Evolutionary conservation across 2,888 invertebrate species (phyloP), one percentile per base, ranked within the genome.

Genomic region (Tiliacea aurago): DNA sequence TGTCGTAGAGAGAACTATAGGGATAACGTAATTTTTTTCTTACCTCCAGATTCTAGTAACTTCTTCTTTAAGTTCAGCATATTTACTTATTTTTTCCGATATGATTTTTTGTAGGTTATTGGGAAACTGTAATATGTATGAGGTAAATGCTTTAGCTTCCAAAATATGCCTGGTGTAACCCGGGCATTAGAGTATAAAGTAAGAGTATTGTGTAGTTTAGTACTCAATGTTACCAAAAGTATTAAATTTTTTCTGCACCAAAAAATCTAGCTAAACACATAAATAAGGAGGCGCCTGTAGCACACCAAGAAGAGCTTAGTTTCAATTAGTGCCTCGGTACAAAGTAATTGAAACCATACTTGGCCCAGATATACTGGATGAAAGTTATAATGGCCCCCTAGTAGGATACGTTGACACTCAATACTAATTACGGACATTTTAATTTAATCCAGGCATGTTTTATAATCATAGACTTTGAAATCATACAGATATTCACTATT

Each of bases 301-400:
- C 4, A 11, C n/a, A 41, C 51, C n/a, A 67, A 41, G 28, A 70
- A 28, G 41, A 51, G 41, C 69, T 51, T 43, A 70, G 11, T 51
- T 67, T 33, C 51, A 70, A 67, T 70, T 67, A 67, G 13, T 67
- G n/a, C 18, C 28, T 66, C 41, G 49, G 41, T 49, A 41, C 41
- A 49, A 49, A 69, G 37, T 69, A 69, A 69, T 66, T 69, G 20
- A 69, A 49, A 66, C 28, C 28, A 49, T 28, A 66, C 20, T 66
- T 66, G 20, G 11, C 28, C 67, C 28, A 66, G 15, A 66, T 28
- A 66, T 33, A 68, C 11, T 53, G 70, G n/a, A 51, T 67, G n/a
- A 28, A 45, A 41, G 23, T 64, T 49, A 18, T 47, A 47, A 69
- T 28, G 10, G 1, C 20, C 49, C 9, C 7, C 7, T 10, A 28